These are phyloP conservation scores for Thymallus thymallus DNA, from an alignment of 2,113 vertebrate genomes.

Conservation along the genomic window DNA sequence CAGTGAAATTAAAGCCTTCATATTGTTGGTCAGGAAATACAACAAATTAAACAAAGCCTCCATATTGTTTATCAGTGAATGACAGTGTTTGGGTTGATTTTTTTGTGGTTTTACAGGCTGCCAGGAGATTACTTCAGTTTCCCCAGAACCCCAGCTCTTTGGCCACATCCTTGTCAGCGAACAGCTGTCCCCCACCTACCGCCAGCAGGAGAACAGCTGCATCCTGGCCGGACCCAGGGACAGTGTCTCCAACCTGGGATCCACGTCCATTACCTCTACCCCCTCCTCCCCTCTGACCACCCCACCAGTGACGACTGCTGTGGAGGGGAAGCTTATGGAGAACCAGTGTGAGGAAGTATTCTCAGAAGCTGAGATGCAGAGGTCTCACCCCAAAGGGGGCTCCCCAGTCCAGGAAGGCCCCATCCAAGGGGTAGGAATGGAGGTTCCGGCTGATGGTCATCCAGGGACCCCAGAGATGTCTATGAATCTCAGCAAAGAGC, in stretches of 20 bases:
- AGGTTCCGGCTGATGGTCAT: neutral
- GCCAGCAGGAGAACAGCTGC: conserved; percentile 64
- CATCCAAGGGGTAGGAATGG: neutral
- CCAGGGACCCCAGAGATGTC: neutral
- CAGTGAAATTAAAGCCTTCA: neutral
- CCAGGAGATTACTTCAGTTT: conserved; percentile 3
- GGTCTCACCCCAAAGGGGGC: neutral
- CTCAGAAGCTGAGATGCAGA: neutral
- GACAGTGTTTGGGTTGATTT: neutral
- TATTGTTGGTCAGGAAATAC: neutral
- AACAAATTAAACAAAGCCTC: neutral
- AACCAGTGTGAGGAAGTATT: neutral
- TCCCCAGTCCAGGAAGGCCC: neutral
- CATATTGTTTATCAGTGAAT: neutral
- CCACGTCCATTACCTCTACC: neutral
- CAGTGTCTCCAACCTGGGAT: neutral
- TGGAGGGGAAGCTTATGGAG: neutral
- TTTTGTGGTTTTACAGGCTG: conserved; percentile 38
- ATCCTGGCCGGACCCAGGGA: neutral
- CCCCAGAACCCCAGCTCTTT: conserved; percentile 56
- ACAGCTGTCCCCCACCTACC: conserved; percentile 52
- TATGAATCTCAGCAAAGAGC: conserved; percentile 25
- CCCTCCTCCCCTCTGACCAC: neutral
- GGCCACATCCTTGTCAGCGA: conserved; percentile 75
- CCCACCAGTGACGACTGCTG: neutral